Base-by-base conservation (phyloP, 1,140 invertebrate species). In the Psix sp. region DNA sequence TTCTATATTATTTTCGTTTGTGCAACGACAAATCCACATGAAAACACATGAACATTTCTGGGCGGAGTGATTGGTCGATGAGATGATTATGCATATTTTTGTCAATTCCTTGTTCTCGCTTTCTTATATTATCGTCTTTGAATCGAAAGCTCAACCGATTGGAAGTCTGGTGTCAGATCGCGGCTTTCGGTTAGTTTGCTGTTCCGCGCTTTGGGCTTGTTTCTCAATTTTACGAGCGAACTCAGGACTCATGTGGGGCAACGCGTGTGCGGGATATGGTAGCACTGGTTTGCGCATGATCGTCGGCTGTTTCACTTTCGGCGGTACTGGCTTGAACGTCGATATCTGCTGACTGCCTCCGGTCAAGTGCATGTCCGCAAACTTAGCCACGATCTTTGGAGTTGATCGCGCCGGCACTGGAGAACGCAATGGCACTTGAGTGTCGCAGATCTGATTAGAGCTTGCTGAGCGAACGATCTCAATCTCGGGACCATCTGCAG, bases 211-310 rank as follows among this genome's bases (percentile, higher is more conserved):
- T 29, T 86, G 85, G 13, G 84, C 82, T 33, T 86, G 85, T 13
- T 87, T 86, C 35, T 86, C 86, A 13, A 87, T 85, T 45, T 86
- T 86, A 18, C 87, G 80, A 14, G 85, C 77, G 16, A 85, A 59
- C 35, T 87, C 79, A 70, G 87, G 84, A 72, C 84, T 85, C 82
- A 84, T 84, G 59, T 83, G 82, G 5, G 84, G 81, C 72, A 83
- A 77, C 26, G 40, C 43, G 26, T 51, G 52, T 18, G 36, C 63
- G 11, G 84, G 84, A 40, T 83, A 88, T 11, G 90, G 89, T 29
- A 91, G 80, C 26, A 88, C 85, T 5, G 93, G 92, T 80, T 94
- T 93, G 31, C 90, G 90, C 80, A 94, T 89, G 16, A 94, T 89
- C 52, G 91, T 90, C 1, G 93, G 93, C 82, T 94, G 57, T 20